phyloP scores from a whole-genome alignment of 1,140 invertebrate species.

The Trichonephila clavipes region DNA sequence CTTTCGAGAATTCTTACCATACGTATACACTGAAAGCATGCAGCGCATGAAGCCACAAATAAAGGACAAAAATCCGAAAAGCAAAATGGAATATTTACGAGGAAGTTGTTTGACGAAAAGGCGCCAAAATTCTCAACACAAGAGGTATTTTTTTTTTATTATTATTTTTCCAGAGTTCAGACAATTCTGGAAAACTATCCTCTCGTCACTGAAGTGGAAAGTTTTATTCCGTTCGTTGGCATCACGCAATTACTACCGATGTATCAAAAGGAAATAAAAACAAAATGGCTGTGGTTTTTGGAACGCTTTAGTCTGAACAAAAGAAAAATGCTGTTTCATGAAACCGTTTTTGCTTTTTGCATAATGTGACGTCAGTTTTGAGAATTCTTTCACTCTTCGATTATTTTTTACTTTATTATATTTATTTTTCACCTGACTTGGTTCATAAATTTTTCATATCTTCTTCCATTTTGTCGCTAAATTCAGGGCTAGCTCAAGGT shows the following conservation, averaged over 20 bases:
- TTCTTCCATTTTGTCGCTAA: background rate
- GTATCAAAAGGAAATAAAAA: background rate
- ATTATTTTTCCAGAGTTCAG: background rate
- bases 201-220: conserved; percentile 34
- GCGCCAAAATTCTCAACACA: conserved; percentile 2
- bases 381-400: background rate
- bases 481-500: no score
- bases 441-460: background rate
- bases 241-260: background rate
- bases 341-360: background rate
- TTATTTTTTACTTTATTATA: background rate
- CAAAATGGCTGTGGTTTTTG: background rate
- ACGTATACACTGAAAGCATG: background rate
- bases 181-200: background rate
- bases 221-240: conserved; percentile 34
- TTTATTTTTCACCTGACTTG: background rate
- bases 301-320: background rate
- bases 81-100: background rate
- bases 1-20: background rate
- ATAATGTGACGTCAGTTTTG: background rate
- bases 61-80: background rate
- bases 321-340: background rate
- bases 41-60: background rate
- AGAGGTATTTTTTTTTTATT: background rate
- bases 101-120: background rate